These are phyloP conservation scores for Epizoanthus ramosus DNA, from an alignment of 92 coral and sea anemone genomes.

Conservation along the genomic window DNA sequence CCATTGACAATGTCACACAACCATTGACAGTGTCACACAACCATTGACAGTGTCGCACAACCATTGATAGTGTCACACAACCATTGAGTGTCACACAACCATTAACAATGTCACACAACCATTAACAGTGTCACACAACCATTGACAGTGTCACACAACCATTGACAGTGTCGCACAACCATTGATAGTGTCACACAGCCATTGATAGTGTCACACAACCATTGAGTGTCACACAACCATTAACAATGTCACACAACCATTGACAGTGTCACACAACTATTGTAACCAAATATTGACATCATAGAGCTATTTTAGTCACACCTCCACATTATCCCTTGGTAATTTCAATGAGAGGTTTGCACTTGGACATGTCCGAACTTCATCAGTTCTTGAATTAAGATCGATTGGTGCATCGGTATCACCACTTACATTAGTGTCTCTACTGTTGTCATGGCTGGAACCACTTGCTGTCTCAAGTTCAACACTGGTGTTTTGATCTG, in stretches of 20 bases:
- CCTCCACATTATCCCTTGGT: not conserved
- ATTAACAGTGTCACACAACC: not conserved
- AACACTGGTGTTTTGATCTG: not conserved
- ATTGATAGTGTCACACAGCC: not conserved
- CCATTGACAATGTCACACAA: no score
- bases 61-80: not conserved
- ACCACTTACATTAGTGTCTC: not conserved
- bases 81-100: not conserved
- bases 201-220: not conserved
- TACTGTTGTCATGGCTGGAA: not conserved
- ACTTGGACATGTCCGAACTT: not conserved
- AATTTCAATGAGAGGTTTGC: not conserved
- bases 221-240: not conserved
- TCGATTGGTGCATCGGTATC: not conserved
- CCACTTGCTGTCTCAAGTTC: not conserved
- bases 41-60: not conserved
- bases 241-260: not conserved
- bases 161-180: not conserved
- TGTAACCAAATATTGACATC: not conserved
- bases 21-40: not conserved
- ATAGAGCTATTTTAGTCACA: not conserved
- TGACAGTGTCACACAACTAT: not conserved
- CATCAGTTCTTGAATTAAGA: not conserved
- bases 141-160: not conserved
- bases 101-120: not conserved